Conservation (phyloP, 2,797 vertebrate genomes). For the Scolopax rusticola region DNA sequence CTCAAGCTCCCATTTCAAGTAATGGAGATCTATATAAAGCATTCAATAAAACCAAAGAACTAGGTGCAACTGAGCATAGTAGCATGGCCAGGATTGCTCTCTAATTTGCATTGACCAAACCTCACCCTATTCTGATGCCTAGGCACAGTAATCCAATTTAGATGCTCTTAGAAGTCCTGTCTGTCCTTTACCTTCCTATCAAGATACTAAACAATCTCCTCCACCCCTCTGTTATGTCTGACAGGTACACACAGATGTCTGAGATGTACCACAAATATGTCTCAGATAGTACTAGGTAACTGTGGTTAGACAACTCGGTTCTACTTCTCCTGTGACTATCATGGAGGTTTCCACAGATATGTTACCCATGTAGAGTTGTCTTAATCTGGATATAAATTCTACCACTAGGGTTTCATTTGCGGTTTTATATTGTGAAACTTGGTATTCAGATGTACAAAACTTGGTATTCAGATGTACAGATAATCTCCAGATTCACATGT, state of each 20-base stretch:
- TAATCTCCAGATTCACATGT: not conserved
- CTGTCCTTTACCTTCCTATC: not conserved
- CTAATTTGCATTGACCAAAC: not conserved
- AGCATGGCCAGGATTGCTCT: not conserved
- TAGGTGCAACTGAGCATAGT: not conserved
- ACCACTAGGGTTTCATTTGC: not conserved
- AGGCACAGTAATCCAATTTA: not conserved
- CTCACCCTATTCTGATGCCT: not conserved
- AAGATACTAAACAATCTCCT: not conserved
- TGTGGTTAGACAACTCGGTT: not conserved
- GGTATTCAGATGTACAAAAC: not conserved
- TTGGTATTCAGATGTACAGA: not conserved
- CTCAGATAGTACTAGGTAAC: not conserved
- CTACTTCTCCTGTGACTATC: not conserved
- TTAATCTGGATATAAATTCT: not conserved
- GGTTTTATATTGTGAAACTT: not conserved
- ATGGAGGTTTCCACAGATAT: not conserved
- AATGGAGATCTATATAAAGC: not conserved
- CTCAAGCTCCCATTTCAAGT: not conserved
- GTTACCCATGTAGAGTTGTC: too few relatives aligned
- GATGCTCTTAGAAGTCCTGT: not conserved
- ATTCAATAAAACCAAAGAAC: too few relatives aligned
- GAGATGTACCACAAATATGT: not conserved
- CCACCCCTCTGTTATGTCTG: not conserved
- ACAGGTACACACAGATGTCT: not conserved